Percentiles rank a stretch among this genome's conserved stretches.
Conservation (phyloP, 2,888 invertebrate genomes). For the Piscicola geometra region DNA sequence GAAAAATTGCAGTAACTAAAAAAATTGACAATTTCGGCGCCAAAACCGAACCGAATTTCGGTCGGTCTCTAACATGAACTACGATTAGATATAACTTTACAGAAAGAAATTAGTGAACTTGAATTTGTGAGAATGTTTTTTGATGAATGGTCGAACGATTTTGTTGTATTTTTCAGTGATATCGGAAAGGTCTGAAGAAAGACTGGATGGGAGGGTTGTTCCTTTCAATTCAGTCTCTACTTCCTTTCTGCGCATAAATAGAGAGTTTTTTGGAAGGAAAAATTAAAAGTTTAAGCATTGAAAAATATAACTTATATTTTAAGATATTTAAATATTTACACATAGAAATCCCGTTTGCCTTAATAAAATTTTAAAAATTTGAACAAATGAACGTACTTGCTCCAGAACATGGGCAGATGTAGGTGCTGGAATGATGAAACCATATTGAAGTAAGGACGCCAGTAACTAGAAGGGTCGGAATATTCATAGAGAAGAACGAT, state of each 20-base stretch:
- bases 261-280: too few species aligned
- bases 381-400: constrained; percentile 45
- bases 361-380: neutral
- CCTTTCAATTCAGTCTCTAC: constrained; percentile 47
- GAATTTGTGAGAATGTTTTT: constrained; percentile 45
- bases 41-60: too few species aligned
- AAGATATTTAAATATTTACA: too few species aligned
- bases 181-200: constrained; percentile 48
- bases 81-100: neutral
- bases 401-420: constrained; percentile 56
- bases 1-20: too few species aligned
- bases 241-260: too few species aligned
- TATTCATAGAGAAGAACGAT: constrained; percentile 52
- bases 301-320: too few species aligned
- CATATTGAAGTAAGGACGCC: constrained; percentile 53
- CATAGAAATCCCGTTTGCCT: too few species aligned
- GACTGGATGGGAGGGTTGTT: constrained; percentile 50
- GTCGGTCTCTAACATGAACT: too few species aligned
- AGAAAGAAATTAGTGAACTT: constrained; percentile 29
- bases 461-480: constrained; percentile 49
- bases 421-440: constrained; percentile 50
- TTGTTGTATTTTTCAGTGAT: constrained; percentile 51
- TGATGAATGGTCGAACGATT: constrained; percentile 51
- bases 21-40: too few species aligned
- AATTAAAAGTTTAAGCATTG: too few species aligned